These are phyloP conservation scores for Tinea semifulvella DNA, from an alignment of 2,888 invertebrate genomes.

Conservation along the genomic window DNA sequence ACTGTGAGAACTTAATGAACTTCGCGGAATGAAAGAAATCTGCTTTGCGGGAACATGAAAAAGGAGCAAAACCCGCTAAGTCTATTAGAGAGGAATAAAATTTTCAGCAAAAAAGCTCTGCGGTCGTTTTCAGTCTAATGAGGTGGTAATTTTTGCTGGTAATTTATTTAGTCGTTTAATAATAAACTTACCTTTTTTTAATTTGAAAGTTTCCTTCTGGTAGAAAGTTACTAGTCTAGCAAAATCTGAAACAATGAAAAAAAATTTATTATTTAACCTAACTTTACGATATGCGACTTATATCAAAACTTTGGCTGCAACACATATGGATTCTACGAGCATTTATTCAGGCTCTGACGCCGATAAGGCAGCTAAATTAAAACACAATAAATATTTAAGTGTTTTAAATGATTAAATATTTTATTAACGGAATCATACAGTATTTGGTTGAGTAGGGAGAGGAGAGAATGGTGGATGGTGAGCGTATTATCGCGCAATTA, in stretches of 20 bases:
- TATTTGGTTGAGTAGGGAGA: too few relatives aligned
- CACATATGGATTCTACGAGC: too few relatives aligned
- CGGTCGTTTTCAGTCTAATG: neutral
- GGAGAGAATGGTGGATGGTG: too few relatives aligned
- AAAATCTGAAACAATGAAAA: neutral
- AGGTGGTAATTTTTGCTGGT: neutral
- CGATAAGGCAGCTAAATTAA: too few relatives aligned
- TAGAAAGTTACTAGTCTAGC: neutral
- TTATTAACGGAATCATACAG: too few relatives aligned
- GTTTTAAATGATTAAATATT: too few relatives aligned
- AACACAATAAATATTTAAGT: too few relatives aligned
- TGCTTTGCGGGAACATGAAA: neutral
- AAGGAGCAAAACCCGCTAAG: neutral
- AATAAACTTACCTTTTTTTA: neutral
- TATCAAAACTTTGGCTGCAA: too few relatives aligned
- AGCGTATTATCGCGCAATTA: too few relatives aligned
- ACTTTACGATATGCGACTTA: too few relatives aligned
- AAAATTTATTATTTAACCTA: too few relatives aligned
- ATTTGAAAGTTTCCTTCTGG: neutral
- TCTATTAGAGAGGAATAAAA: neutral
- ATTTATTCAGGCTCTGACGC: too few relatives aligned
- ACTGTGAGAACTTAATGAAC: slow-evolving; percentile 12
- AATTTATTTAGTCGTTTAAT: neutral
- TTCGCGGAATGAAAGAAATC: slow-evolving; percentile 10
- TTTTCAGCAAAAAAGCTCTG: neutral